A percentile compares a stretch with the other conserved stretches of the same genome.
Conservation (phyloP, 2,113 vertebrate species). For the Colaptes auratus region DNA sequence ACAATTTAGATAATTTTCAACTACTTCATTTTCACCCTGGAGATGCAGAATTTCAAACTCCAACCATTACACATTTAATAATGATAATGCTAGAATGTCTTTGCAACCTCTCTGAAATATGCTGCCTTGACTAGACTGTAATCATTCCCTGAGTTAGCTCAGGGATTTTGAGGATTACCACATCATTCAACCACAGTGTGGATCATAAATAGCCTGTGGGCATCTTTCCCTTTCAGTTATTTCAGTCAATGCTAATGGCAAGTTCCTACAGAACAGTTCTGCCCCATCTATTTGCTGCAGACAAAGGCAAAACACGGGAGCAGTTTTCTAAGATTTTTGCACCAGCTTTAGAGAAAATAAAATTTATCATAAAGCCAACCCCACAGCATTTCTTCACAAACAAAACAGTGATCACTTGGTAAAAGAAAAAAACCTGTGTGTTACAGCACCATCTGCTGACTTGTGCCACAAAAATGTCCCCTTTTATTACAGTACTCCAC, state of each 20-base stretch:
- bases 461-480: neutral
- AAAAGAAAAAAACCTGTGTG: neutral
- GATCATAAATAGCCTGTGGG: neutral
- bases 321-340: neutral
- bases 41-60: neutral
- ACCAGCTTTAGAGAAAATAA: neutral
- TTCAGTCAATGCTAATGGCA: neutral
- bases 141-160: neutral
- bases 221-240: neutral
- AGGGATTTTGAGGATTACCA: neutral
- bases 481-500: neutral
- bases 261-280: neutral
- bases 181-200: neutral
- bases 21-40: neutral
- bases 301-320: neutral
- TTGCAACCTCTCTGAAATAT: neutral
- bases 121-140: neutral
- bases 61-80: neutral
- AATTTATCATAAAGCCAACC: neutral
- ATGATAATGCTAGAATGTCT: neutral
- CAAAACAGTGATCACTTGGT: neutral
- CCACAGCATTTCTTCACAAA: neutral
- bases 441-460: conserved; percentile 68
- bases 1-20: neutral
- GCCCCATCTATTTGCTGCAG: neutral